Percentiles rank a stretch among this genome's conserved stretches.
These are phyloP conservation scores for Drosophila parvula DNA, from an alignment of 1,140 invertebrate species.

Conservation along the genomic window DNA sequence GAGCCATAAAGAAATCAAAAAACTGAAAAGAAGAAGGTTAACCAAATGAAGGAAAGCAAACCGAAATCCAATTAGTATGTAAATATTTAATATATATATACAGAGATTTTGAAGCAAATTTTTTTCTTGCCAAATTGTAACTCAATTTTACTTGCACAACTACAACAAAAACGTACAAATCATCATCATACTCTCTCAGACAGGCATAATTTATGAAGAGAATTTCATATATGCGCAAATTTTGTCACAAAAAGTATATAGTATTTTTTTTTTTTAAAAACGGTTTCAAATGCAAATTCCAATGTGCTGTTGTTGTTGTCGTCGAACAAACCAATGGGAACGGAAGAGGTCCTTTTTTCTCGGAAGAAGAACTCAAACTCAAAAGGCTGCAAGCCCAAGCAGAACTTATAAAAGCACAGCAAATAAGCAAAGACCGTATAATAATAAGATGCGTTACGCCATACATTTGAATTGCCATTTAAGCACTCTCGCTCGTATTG, in stretches of 20 bases:
- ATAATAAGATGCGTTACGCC: not conserved
- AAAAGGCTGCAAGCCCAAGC: conserved; percentile 37
- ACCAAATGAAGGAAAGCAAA: conserved; percentile 41
- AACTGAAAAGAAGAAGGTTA: conserved; percentile 19
- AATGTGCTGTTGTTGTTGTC: conserved; percentile 38
- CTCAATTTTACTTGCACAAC: conserved; percentile 60
- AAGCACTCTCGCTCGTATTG: too few relatives aligned
- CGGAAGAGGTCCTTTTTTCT: not conserved
- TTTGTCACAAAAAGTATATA: conserved; percentile 24
- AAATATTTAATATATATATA: conserved; percentile 52
- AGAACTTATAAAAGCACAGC: conserved; percentile 47
- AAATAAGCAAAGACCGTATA: conserved; percentile 1
- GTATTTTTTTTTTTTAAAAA: conserved; percentile 23
- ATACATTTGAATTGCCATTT: not conserved
- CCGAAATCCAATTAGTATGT: conserved; percentile 58
- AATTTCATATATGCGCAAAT: conserved; percentile 30
- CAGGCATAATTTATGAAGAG: conserved; percentile 54
- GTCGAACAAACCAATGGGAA: conserved; percentile 36
- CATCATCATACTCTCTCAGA: conserved; percentile 39
- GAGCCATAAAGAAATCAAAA: conserved; percentile 19
- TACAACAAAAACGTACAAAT: conserved; percentile 56
- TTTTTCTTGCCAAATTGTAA: conserved; percentile 43
- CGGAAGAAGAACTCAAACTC: conserved; percentile 9
- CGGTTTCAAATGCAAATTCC: conserved; percentile 49
- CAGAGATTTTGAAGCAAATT: conserved; percentile 44